Conservation (phyloP, 92 coral and sea anemone species). For the Hydrozoanthus gracilis region DNA sequence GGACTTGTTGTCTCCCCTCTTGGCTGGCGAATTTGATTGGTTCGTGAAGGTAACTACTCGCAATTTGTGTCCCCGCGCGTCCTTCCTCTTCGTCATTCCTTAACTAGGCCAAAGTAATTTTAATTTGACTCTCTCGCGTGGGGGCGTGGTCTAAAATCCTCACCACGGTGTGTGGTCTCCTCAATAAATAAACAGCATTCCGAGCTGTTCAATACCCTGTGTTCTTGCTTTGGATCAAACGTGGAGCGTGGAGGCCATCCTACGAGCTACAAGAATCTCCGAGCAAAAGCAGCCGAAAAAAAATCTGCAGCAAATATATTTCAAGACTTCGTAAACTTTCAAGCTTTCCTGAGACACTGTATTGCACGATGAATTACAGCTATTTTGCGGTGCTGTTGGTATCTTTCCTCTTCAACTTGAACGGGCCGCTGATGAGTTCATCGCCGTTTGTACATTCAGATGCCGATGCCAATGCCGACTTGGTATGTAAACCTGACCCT, state of each 20-base stretch:
- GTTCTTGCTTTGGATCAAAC: constrained; percentile 15
- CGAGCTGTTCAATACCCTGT: constrained; percentile 41
- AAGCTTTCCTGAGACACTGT: background rate
- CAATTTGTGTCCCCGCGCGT: constrained; percentile 13
- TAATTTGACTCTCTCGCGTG: constrained; percentile 65
- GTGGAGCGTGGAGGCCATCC: constrained; percentile 14
- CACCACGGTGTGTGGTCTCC: constrained; percentile 87
- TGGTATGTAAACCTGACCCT: constrained; percentile 2
- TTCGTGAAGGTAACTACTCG: background rate
- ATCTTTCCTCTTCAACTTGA: constrained; percentile 18
- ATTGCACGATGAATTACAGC: constrained; percentile 3
- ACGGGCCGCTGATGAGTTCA: constrained; percentile 18
- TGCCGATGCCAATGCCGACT: constrained; percentile 19
- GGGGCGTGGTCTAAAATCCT: constrained; percentile 68
- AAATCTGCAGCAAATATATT: background rate
- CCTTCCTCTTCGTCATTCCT: constrained; percentile 47
- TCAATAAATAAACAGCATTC: constrained; percentile 73
- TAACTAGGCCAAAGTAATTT: constrained; percentile 33
- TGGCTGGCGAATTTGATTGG: constrained; percentile 31
- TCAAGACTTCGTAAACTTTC: background rate
- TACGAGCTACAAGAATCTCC: constrained; percentile 20
- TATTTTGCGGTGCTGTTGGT: constrained; percentile 3
- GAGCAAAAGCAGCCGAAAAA: constrained; percentile 5
- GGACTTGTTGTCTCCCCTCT: constrained; percentile 29
- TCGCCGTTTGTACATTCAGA: constrained; percentile 21